Evolutionary conservation across 2,888 invertebrate species (phyloP).

Genomic region (Cerastis leucographa): DNA sequence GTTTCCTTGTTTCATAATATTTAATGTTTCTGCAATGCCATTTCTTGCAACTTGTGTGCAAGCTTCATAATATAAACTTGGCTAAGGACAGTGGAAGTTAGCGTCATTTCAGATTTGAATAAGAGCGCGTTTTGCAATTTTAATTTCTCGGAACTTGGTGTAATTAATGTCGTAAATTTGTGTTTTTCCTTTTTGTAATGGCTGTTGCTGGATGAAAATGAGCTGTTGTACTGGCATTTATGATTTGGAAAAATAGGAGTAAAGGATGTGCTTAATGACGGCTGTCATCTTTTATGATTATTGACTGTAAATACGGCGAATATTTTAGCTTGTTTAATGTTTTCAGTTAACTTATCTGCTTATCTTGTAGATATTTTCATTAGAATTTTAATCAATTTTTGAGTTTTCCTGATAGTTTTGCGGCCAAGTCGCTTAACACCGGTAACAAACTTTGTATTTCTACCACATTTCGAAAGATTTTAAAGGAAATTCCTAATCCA

Average conservation of each 20-base stretch:
- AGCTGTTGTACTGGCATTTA: constrained; percentile 4
- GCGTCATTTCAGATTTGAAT: constrained; percentile 51
- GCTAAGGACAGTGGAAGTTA: constrained; percentile 54
- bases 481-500: background rate
- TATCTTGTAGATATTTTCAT: background rate
- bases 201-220: constrained; percentile 21
- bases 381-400: background rate
- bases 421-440: background rate
- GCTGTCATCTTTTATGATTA: background rate
- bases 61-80: constrained; percentile 31
- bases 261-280: background rate
- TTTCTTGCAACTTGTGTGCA: constrained; percentile 5
- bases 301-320: background rate
- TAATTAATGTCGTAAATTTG: constrained; percentile 53
- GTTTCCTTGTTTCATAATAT: background rate
- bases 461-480: background rate
- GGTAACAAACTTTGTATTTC: background rate
- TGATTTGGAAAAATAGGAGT: background rate
- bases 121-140: constrained; percentile 53
- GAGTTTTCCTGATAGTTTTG: background rate
- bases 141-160: constrained; percentile 43
- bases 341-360: background rate
- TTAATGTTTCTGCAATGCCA: background rate
- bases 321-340: background rate
- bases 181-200: constrained; percentile 42